These are phyloP conservation scores for Caenorhabditis sp. DNA, from an alignment of 2,888 invertebrate species.

Conservation along the genomic window DNA sequence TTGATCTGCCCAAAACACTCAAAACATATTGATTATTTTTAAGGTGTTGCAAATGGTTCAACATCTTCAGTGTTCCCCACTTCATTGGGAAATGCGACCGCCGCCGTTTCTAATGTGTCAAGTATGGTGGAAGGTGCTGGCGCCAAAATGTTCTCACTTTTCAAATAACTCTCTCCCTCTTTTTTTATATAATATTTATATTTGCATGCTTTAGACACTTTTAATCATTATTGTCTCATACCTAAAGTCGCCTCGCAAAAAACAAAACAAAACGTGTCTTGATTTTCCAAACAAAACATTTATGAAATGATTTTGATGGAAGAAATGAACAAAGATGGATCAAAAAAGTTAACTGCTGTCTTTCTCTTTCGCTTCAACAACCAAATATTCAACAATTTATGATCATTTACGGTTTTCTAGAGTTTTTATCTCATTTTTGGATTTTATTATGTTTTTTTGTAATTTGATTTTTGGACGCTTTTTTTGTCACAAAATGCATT, in stretches of 20 bases:
- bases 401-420: background rate
- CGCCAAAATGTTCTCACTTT: conserved; percentile 69
- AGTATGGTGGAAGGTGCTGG: conserved; percentile 70
- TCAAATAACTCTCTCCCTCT: conserved; percentile 53
- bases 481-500: background rate
- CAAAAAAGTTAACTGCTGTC: background rate
- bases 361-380: background rate
- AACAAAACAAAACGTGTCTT: background rate
- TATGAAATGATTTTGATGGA: background rate
- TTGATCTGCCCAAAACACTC: too few relatives aligned
- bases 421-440: background rate
- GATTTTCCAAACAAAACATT: background rate
- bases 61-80: conserved; percentile 43
- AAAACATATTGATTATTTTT: conserved; percentile 12
- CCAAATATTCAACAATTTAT: background rate
- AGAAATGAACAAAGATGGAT: background rate
- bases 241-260: background rate
- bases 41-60: conserved; percentile 41
- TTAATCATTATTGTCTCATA: background rate
- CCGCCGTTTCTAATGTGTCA: conserved; percentile 67
- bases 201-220: too few relatives aligned
- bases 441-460: background rate
- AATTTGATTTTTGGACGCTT: background rate
- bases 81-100: conserved; percentile 63
- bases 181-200: background rate